Percentiles rank a stretch among this genome's conserved stretches.
phyloP scores from a whole-genome alignment of 1,140 invertebrate genomes.

The Propsilocerus akamusi region DNA sequence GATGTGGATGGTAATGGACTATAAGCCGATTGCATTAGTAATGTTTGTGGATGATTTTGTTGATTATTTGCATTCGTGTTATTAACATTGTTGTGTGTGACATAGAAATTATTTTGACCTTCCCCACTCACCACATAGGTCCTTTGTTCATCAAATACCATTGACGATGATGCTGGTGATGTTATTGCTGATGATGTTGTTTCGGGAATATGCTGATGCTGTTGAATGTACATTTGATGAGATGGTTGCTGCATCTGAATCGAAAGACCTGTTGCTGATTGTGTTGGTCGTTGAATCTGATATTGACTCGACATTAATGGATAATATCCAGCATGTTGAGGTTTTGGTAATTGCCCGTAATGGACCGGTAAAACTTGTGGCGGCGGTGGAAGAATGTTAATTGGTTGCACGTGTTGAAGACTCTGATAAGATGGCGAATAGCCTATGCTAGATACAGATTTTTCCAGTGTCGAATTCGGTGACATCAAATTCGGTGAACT shows the following conservation, averaged over 20 bases:
- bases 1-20: not conserved
- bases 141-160: not conserved
- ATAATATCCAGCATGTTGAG: conserved; percentile 14
- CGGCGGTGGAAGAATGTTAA: conserved; percentile 12
- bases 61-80: conserved; percentile 2
- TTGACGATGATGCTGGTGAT: not conserved
- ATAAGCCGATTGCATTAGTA: conserved; percentile 2
- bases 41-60: not conserved
- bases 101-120: not conserved
- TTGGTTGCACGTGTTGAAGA: not conserved
- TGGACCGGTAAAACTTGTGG: conserved; percentile 23
- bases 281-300: not conserved
- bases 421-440: not conserved
- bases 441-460: not conserved
- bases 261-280: not conserved
- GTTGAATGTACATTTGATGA: not conserved
- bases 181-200: not conserved
- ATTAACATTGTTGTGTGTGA: not conserved
- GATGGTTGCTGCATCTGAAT: not conserved
- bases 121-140: conserved; percentile 1
- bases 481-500: not conserved
- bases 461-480: not conserved
- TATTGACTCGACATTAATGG: not conserved
- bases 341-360: conserved; percentile 20
- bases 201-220: not conserved